phyloP scores from a whole-genome alignment of 2,888 invertebrate genomes.

The Coremacera marginata region DNA sequence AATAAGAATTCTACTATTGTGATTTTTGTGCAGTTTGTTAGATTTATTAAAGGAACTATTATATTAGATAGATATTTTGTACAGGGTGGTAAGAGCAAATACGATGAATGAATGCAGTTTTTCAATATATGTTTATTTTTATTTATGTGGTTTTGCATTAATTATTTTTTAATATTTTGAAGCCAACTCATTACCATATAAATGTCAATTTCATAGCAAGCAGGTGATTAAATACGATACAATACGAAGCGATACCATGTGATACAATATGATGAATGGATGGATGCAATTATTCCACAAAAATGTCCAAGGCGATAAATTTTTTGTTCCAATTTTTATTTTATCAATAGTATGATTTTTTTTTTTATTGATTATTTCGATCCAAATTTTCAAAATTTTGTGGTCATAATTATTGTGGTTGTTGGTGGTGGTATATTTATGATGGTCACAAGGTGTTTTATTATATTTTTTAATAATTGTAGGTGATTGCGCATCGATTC shows the following conservation, averaged over 20 bases:
- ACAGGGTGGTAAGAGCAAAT: not conserved
- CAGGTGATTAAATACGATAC: not conserved
- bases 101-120: not conserved
- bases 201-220: constrained; percentile 6
- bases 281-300: constrained; percentile 25
- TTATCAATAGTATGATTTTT: not conserved
- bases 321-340: constrained; percentile 10
- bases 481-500: no score
- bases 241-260: constrained; percentile 10
- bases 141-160: constrained; percentile 15
- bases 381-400: constrained; percentile 21
- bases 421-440: not conserved
- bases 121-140: constrained; percentile 32
- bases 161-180: not conserved
- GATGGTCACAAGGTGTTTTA: not conserved
- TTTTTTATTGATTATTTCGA: not conserved
- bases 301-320: not conserved
- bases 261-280: constrained; percentile 8
- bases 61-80: not conserved
- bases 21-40: constrained; percentile 33
- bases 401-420: constrained; percentile 18
- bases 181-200: not conserved
- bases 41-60: constrained; percentile 17
- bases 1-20: constrained; percentile 46
- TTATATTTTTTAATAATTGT: not conserved